Evolutionary conservation across 35 echinoderm and acorn worm genomes (phyloP).

Genomic region (Strongylocentrotus purpuratus): DNA sequence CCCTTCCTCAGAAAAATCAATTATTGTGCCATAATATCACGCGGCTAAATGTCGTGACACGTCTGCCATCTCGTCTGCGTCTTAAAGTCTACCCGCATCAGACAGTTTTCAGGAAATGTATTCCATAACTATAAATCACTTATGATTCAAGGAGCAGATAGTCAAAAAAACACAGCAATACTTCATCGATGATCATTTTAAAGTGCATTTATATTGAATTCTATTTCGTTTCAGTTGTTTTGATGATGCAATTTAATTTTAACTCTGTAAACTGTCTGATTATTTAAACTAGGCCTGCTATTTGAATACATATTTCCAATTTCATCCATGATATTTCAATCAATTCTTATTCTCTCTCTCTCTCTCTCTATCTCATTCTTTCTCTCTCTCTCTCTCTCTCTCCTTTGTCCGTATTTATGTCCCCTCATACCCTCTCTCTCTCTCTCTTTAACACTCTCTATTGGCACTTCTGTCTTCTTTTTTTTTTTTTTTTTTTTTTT

Average conservation of each 20-base stretch:
- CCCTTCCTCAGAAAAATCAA: not conserved
- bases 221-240: not conserved
- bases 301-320: not conserved
- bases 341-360: not conserved
- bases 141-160: not conserved
- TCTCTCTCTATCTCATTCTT: constrained; percentile 3
- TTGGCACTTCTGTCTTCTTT: no score
- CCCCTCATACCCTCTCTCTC: not conserved
- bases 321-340: not conserved
- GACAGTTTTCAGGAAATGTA: not conserved
- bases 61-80: constrained; percentile 20
- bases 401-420: not conserved
- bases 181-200: not conserved
- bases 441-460: not conserved
- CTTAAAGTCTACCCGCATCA: not conserved
- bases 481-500: no score
- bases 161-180: not conserved
- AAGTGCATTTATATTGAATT: not conserved
- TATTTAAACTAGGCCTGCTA: not conserved
- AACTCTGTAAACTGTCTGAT: not conserved
- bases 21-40: constrained; percentile 36
- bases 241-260: not conserved
- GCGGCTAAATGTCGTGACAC: constrained; percentile 26
- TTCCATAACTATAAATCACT: not conserved
- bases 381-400: constrained; percentile 15